Percentiles rank a stretch among this genome's conserved stretches.
These are phyloP conservation scores for Malurus melanocephalus DNA, from an alignment of 2,113 vertebrate species.

Conservation along the genomic window DNA sequence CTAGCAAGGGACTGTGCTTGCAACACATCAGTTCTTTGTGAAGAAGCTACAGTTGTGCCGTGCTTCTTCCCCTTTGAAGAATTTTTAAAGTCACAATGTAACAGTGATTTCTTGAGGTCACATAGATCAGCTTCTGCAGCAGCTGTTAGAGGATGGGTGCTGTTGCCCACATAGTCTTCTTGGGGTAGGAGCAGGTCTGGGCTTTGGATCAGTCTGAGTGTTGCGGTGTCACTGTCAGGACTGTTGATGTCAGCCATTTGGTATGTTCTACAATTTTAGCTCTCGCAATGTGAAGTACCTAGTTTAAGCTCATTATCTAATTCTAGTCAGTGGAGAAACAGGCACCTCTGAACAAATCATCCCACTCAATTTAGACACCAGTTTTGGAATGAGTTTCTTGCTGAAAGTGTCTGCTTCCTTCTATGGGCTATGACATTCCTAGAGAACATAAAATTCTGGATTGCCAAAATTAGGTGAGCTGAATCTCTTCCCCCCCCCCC, in stretches of 20 bases:
- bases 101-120: background rate
- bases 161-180: background rate
- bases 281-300: background rate
- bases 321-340: conserved; percentile 3
- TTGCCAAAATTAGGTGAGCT: background rate
- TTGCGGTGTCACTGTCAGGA: background rate
- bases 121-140: background rate
- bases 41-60: background rate
- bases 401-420: background rate
- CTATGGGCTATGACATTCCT: background rate
- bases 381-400: background rate
- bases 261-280: background rate
- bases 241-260: background rate
- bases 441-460: background rate
- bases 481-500: background rate
- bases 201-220: background rate
- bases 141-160: background rate
- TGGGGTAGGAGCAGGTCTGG: background rate
- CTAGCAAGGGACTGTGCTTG: background rate
- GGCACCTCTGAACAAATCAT: background rate
- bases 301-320: conserved; percentile 10
- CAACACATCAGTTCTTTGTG: background rate
- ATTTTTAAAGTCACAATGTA: background rate
- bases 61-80: background rate
- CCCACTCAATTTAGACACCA: background rate